Percentiles rank a stretch among this genome's conserved stretches.
These are phyloP conservation scores for Girardia tigrina DNA, from an alignment of 2,888 invertebrate species.

Conservation along the genomic window DNA sequence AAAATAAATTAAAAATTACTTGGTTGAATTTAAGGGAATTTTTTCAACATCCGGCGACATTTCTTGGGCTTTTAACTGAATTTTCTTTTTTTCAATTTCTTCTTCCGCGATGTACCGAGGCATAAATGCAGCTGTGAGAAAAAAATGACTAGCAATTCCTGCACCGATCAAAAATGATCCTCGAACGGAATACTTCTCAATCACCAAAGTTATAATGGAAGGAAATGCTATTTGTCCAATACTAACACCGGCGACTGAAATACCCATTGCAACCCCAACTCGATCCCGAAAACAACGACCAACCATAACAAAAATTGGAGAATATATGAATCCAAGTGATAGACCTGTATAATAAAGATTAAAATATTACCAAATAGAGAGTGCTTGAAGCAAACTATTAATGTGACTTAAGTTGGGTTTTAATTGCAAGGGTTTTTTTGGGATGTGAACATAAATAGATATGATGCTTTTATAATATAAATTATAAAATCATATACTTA, in stretches of 20 bases:
- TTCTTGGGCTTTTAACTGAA: too few species aligned
- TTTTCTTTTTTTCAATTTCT: neutral
- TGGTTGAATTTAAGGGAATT: too few species aligned
- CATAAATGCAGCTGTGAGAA: slow-evolving; percentile 34
- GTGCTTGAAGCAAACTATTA: too few species aligned
- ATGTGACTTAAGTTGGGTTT: too few species aligned
- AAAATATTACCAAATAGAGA: too few species aligned
- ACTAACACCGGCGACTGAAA: slow-evolving; percentile 30
- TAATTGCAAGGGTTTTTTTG: too few species aligned
- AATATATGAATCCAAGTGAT: slow-evolving; percentile 33
- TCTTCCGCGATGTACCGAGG: slow-evolving; percentile 29
- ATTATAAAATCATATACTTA: too few species aligned
- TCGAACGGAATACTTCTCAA: slow-evolving; percentile 28
- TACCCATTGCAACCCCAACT: slow-evolving; percentile 34
- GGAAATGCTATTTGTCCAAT: slow-evolving; percentile 35
- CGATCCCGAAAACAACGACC: slow-evolving; percentile 35
- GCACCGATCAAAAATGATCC: slow-evolving; percentile 29
- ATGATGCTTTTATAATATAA: too few species aligned
- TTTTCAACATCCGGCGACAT: too few species aligned
- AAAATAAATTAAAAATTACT: too few species aligned
- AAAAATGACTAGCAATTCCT: slow-evolving; percentile 28
- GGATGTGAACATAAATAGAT: too few species aligned
- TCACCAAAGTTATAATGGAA: slow-evolving; percentile 27
- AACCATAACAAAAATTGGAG: slow-evolving; percentile 28
- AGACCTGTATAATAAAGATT: neutral